phyloP scores from a whole-genome alignment of 2,888 invertebrate species.

The Leucozona laternaria region DNA sequence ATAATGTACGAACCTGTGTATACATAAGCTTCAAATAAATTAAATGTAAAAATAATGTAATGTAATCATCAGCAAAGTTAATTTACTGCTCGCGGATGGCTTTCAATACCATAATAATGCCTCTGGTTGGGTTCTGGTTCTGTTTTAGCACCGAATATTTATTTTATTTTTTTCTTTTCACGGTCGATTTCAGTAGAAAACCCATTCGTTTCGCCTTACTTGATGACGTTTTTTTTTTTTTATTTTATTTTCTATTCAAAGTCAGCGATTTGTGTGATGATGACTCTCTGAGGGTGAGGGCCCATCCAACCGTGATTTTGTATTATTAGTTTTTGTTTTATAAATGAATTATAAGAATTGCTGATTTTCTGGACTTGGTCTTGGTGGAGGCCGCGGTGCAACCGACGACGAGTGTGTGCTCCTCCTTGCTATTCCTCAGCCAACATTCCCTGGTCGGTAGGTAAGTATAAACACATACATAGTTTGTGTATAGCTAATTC shows the following conservation, averaged over 20 bases:
- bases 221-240: slow-evolving; percentile 46
- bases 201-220: slow-evolving; percentile 58
- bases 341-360: slow-evolving; percentile 43
- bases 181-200: slow-evolving; percentile 72
- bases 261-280: slow-evolving; percentile 63
- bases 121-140: slow-evolving; percentile 11
- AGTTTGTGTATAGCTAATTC: slow-evolving; percentile 29
- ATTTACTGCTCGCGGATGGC: slow-evolving; percentile 46
- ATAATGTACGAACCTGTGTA: not conserved
- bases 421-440: not conserved
- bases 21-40: not conserved
- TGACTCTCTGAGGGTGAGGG: slow-evolving; percentile 76
- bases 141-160: slow-evolving; percentile 47
- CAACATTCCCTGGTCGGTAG: not conserved
- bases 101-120: not conserved
- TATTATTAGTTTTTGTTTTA: slow-evolving; percentile 49
- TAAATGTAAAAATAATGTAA: slow-evolving; percentile 43
- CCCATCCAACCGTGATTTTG: slow-evolving; percentile 75
- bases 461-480: not conserved
- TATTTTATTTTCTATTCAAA: slow-evolving; percentile 42
- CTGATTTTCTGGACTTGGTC: slow-evolving; percentile 23
- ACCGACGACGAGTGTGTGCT: not conserved
- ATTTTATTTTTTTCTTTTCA: slow-evolving; percentile 55
- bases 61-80: slow-evolving; percentile 72
- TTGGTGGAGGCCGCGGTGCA: not conserved